These are phyloP conservation scores for Teleogryllus oceanicus DNA, from an alignment of 2,888 invertebrate genomes.

Conservation along the genomic window DNA sequence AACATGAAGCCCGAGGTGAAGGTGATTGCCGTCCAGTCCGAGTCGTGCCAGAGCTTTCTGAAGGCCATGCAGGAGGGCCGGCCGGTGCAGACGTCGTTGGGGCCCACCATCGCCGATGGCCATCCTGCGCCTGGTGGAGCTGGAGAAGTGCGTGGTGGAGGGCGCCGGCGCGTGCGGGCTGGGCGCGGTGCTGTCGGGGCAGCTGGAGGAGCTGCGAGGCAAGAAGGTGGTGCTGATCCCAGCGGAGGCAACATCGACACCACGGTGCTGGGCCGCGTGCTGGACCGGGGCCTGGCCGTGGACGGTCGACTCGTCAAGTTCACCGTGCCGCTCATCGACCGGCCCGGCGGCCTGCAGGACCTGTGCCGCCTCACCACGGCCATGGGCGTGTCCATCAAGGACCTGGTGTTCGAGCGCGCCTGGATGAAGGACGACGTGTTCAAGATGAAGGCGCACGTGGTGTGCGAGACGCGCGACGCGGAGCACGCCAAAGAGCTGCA, in stretches of 20 bases:
- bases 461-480: conserved; percentile 82
- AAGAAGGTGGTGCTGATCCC: conserved; percentile 76
- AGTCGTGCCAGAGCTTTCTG: conserved; percentile 82
- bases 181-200: conserved; percentile 78
- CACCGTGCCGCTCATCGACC: conserved; percentile 73
- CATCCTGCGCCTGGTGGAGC: conserved; percentile 72
- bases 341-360: conserved; percentile 84
- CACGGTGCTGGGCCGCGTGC: conserved; percentile 78
- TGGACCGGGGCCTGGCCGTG: conserved; percentile 83
- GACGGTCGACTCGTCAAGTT: conserved; percentile 75
- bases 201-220: conserved; percentile 72
- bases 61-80: conserved; percentile 65
- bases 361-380: conserved; percentile 70
- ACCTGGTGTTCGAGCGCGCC: conserved; percentile 91
- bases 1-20: conserved; percentile 74
- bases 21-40: conserved; percentile 89
- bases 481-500: conserved; percentile 59
- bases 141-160: conserved; percentile 86
- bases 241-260: conserved; percentile 92
- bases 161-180: conserved; percentile 84
- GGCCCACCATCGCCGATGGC: conserved; percentile 79
- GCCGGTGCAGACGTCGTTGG: conserved; percentile 63
- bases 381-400: conserved; percentile 85
- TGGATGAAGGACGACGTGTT: conserved; percentile 90
- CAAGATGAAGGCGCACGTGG: conserved; percentile 65